These are phyloP conservation scores for Caenorhabditis zanzibari DNA, from an alignment of 2,888 invertebrate genomes.

Conservation along the genomic window DNA sequence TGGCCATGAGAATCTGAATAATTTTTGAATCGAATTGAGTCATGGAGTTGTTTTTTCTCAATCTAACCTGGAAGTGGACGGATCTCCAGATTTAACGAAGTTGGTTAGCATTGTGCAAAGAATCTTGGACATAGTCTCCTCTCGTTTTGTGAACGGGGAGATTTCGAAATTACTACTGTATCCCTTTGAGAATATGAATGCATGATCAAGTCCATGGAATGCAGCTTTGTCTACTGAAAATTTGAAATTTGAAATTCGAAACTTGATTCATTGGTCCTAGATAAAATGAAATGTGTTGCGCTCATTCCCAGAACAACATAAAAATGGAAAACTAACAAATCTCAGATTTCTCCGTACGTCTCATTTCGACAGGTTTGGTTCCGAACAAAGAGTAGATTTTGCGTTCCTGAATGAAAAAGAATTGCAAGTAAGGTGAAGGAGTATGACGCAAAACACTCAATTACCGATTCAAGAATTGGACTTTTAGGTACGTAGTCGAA, in stretches of 20 bases:
- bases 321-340: constrained; percentile 41
- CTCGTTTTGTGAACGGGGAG: constrained; percentile 79
- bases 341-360: constrained; percentile 70
- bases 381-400: constrained; percentile 79
- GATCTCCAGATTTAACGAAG: constrained; percentile 78
- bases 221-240: constrained; percentile 70
- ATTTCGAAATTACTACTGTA: constrained; percentile 80
- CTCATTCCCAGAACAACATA: constrained; percentile 41
- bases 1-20: constrained; percentile 80
- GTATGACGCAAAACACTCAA: constrained; percentile 32
- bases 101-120: constrained; percentile 80
- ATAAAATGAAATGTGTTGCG: constrained; percentile 30
- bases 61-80: constrained; percentile 69
- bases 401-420: constrained; percentile 62
- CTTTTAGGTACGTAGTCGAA: constrained; percentile 82
- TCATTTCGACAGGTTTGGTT: constrained; percentile 76
- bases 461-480: constrained; percentile 80
- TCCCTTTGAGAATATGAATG: constrained; percentile 83
- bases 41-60: constrained; percentile 30
- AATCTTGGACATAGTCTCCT: constrained; percentile 80
- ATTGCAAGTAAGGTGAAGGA: background rate
- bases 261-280: constrained; percentile 5
- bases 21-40: constrained; percentile 33
- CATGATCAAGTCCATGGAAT: constrained; percentile 83
- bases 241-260: background rate